Evolutionary conservation across 1,140 invertebrate species (phyloP), one percentile per base, ranked within the genome.

Genomic region (Drosophila willistoni): DNA sequence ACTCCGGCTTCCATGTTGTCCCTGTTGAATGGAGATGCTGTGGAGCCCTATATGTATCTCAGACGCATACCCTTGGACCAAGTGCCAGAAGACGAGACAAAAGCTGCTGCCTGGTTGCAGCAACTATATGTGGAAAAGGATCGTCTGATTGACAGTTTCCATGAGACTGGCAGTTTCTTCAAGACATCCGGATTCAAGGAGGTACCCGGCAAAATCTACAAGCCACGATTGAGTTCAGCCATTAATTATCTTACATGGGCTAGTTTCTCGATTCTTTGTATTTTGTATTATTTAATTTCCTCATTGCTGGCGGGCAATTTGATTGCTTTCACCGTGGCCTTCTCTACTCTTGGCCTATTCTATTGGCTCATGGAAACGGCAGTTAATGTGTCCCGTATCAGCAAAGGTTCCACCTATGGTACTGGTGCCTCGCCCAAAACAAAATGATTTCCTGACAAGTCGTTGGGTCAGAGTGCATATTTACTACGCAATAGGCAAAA

Each of bases 91-190:
- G 94, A 95, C 72, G 97, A 98, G 72, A 94, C 95, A 72, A 95
- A 94, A 62, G 95, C 95, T 68, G 94, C 96, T 7, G 93, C 95
- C 55, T 99, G 97, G 96, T 91, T 99, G 44, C 95, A 97, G 76
- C 93, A 97, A 63, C 92, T 89, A 7, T 92, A 78, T 71, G 44
- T 69, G 73, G 94, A 93, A 19, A 92, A 96, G 95, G 97, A 97
- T 92, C 94, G 94, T 91, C 93, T 97, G 93, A 93, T 95, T 75
- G 96, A 97, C 41, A 97, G 96, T 78, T 97, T 97, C 90, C 85
- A 95, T 29, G 94, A 96, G 81, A 96, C 96, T n/a, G 96, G 96
- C 13, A 95, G 96, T 92, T 97, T 96, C 92, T 97, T 97, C 84
- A 92, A 94, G 59, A 94, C 94, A 17, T 96, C 96, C 19, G 96